Evolutionary conservation across 1,140 invertebrate species (phyloP), one percentile per base, ranked within the genome.

Genomic region (Delia radicum): DNA sequence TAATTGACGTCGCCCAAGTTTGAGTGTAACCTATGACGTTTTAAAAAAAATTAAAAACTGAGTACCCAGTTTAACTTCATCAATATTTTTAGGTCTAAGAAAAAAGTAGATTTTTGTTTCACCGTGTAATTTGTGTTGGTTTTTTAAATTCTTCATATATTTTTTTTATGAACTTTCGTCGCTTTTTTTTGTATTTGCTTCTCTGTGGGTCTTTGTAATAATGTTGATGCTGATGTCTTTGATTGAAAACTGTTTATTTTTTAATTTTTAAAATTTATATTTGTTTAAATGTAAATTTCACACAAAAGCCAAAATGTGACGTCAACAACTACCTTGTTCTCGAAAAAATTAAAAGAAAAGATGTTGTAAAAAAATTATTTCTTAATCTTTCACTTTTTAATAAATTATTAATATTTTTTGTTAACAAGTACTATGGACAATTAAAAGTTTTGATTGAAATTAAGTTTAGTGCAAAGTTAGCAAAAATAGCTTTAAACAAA

Each of bases 261-360:
- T 65, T 10, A 29, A 21, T 62, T 21, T 62, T 26, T 65, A 10
- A 28, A 15, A 28, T 65, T 29, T 65, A 29, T 65, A 28, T 65
- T 55, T n/a, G n/a, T n/a, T n/a, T n/a, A n/a, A n/a, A n/a, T 61
- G 15, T 61, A n/a, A 28, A 65, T 65, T 65, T 65, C 15, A 31
- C 63, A 65, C 7, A 15, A 65, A 65, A 28, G 15, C 72, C 24
- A 28, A 31, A 37, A 24, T 12, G 26, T 75, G 74, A 75, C 74
- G 74, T 75, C 74, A 75, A 65, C 6, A 10, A 28, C 74, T 37
- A 75, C 74, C 74, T 75, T 75, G 74, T 65, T 65, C 62, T 75
- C 62, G 62, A 67, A 75, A 75, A 24, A 26, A 61, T 15, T 15
- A n/a, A 28, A 65, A 65, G 48, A 15, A 55, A 13, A 13, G 12